Conservation (phyloP, 2,113 vertebrate species). For the Sinocyclocheilus maitianheensis region DNA sequence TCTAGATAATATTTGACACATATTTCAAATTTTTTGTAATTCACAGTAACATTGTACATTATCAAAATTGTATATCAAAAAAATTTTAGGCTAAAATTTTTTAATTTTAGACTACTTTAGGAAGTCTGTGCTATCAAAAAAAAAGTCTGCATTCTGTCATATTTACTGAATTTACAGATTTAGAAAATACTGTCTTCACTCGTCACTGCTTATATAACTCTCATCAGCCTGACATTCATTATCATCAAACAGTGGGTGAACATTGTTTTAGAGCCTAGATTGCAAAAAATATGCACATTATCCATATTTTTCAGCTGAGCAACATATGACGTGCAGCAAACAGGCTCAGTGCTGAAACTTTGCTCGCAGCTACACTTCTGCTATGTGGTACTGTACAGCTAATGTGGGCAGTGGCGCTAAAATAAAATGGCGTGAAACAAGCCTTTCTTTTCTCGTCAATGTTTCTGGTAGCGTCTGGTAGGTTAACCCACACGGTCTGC, state of each 20-base stretch:
- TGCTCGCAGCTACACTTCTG: not conserved
- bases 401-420: not conserved
- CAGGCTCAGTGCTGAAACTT: not conserved
- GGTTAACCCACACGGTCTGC: not conserved
- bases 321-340: not conserved
- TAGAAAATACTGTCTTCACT: not conserved
- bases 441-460: not conserved
- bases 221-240: not conserved
- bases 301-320: not conserved
- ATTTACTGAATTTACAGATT: not conserved
- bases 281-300: not conserved
- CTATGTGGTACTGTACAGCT: not conserved
- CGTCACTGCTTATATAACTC: not conserved
- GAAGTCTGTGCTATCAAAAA: not conserved
- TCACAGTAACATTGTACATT: too few species aligned
- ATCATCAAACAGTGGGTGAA: not conserved
- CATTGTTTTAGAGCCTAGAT: not conserved
- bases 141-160: not conserved
- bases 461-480: not conserved
- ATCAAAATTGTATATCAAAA: not conserved
- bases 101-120: not conserved
- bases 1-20: too few species aligned
- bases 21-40: too few species aligned
- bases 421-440: constrained; percentile 16
- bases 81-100: too few species aligned